phyloP scores from a whole-genome alignment of 2,113 vertebrate genomes.

The Alethe diademata region DNA sequence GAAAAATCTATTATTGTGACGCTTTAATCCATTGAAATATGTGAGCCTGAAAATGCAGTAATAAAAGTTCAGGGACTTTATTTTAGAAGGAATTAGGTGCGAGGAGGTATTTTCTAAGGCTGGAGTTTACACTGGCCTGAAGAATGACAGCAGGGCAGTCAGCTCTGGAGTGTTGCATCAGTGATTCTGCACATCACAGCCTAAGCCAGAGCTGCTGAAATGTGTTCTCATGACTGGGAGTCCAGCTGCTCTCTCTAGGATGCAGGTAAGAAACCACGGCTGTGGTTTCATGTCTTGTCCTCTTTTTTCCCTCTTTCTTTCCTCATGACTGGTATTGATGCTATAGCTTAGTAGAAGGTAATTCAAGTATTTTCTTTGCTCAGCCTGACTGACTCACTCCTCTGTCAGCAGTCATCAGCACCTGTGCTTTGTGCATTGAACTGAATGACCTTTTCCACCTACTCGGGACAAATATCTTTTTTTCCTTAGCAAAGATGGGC shows the following conservation, averaged over 20 bases:
- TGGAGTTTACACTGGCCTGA: neutral
- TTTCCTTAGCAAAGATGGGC: neutral
- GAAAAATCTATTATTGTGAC: neutral
- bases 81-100: neutral
- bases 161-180: neutral
- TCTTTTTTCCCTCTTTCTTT: neutral
- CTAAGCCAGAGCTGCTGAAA: fast-evolving
- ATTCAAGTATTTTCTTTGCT: constrained; percentile 33
- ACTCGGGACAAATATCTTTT: constrained; percentile 2
- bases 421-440: constrained; percentile 5
- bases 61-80: neutral
- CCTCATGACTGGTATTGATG: neutral
- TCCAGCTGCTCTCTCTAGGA: neutral
- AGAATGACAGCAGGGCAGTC: neutral
- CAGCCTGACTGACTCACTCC: neutral
- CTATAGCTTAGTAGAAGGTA: neutral
- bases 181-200: neutral
- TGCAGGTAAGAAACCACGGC: neutral
- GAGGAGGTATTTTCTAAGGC: neutral
- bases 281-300: neutral
- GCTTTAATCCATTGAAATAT: neutral
- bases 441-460: constrained; percentile 17
- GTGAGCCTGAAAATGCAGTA: neutral
- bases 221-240: neutral
- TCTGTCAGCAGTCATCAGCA: neutral